Evolutionary conservation across 2,888 invertebrate genomes (phyloP), one percentile per base, ranked within the genome.

Genomic region (Alsophila aescularia): DNA sequence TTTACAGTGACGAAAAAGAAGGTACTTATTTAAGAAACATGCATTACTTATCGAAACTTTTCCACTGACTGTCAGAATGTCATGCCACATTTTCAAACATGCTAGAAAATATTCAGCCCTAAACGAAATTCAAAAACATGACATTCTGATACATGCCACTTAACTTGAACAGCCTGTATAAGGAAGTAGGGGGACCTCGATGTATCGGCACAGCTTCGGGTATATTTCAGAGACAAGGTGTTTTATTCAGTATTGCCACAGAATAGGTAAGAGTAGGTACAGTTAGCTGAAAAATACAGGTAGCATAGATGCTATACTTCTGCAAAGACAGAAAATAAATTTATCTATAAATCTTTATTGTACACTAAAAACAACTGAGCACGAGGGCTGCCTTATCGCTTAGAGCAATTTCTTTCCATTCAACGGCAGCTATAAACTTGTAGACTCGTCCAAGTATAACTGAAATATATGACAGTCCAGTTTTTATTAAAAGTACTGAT

Each of bases 161-260:
- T 35, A 32, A 10, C 10, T 34, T 4, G 36, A 67, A 60, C 75
- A 66, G 8, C 35, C 77, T 75, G 77, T 81, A 75, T 52, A 57
- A 37, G 40, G 52, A 45, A 27, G 27, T 27, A 24, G 44, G 42
- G 42, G 41, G 15, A 45, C 35, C 75, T 74, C 77, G 75, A 74
- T 74, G 77, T 68, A 75, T 79, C 75, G 69, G 66, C 81, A 78
- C 83, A 84, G 77, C 31, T 76, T 78, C 78, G 79, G 72, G 75
- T 74, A 84, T 87, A 82, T 85, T 73, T 86, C 87, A 85, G 85
- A 84, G 85, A 86, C 83, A 81, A 73, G n/a, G 73, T 87, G 77
- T 83, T 85, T 87, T 87, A 87, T 87, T 86, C 85, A 85, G 56
- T 13, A 51, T 52, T 42, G 37, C 32, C 50, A 47, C 31, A 16